phyloP scores from a whole-genome alignment of 2,888 invertebrate species.

The Palloptera scutellata region DNA sequence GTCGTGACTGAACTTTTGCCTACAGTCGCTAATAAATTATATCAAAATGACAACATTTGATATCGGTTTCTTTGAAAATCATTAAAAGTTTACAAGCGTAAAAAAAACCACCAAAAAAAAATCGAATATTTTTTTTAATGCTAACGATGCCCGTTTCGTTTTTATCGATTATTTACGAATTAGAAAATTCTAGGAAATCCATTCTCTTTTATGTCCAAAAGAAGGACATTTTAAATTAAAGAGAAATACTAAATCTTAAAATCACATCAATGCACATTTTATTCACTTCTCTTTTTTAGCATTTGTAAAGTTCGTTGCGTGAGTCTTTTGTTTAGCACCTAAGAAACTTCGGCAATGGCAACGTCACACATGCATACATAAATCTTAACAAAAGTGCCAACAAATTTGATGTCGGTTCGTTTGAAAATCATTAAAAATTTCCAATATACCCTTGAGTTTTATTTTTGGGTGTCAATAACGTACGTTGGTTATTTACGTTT shows the following conservation, averaged over 20 bases:
- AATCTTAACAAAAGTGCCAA: not conserved
- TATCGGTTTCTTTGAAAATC: constrained; percentile 37
- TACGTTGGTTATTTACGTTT: too few relatives aligned
- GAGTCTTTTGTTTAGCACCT: constrained; percentile 9
- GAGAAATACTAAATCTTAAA: too few relatives aligned
- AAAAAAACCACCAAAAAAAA: constrained; percentile 14
- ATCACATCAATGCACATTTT: constrained; percentile 20
- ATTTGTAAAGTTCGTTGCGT: constrained; percentile 14
- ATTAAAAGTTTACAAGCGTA: constrained; percentile 26
- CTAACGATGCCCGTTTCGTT: too few relatives aligned
- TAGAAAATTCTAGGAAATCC: not conserved
- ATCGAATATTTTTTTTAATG: too few relatives aligned
- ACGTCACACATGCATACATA: not conserved
- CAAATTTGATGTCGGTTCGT: not conserved
- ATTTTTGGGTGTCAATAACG: too few relatives aligned
- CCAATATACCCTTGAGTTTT: too few relatives aligned
- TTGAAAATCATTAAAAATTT: constrained; percentile 11
- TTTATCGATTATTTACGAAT: too few relatives aligned
- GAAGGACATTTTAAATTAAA: constrained; percentile 25
- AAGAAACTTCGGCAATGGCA: not conserved
- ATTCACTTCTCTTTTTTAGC: not conserved
- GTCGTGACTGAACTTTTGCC: constrained; percentile 23
- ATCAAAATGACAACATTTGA: constrained; percentile 31
- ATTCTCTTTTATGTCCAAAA: constrained; percentile 18
- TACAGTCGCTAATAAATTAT: constrained; percentile 48